Conservation (phyloP, 2,113 vertebrate genomes). For the Paracanthobrama guichenoti region DNA sequence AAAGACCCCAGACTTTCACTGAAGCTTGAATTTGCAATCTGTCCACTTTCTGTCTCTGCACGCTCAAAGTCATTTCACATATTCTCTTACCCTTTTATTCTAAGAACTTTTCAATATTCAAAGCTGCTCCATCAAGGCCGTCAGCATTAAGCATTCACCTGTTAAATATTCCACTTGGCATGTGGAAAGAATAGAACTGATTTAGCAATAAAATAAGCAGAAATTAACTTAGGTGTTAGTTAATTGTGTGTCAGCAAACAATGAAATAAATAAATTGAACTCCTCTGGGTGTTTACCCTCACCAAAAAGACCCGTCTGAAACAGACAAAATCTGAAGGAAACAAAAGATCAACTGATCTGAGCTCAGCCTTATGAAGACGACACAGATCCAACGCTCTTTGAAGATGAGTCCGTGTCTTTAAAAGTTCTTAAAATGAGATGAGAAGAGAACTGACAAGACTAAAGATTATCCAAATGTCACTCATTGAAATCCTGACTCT, state of each 20-base stretch:
- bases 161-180: not conserved
- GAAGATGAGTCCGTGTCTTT: not conserved
- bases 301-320: not conserved
- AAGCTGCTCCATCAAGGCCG: not conserved
- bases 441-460: not conserved
- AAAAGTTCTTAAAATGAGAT: not conserved
- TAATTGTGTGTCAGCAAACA: not conserved
- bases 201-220: not conserved
- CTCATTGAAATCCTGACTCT: not conserved
- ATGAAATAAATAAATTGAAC: not conserved
- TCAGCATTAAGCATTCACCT: not conserved
- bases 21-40: not conserved
- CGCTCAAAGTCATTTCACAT: conserved; percentile 3
- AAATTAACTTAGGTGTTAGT: not conserved
- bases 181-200: not conserved
- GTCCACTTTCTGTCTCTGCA: conserved; percentile 5
- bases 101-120: not conserved
- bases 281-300: not conserved
- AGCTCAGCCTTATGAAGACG: not conserved
- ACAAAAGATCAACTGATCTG: not conserved
- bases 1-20: not conserved
- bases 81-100: not conserved
- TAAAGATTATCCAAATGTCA: not conserved
- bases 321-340: not conserved
- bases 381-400: not conserved